Base-by-base conservation (phyloP, 2,888 invertebrate genomes). In the Epicampocera succincta region DNA sequence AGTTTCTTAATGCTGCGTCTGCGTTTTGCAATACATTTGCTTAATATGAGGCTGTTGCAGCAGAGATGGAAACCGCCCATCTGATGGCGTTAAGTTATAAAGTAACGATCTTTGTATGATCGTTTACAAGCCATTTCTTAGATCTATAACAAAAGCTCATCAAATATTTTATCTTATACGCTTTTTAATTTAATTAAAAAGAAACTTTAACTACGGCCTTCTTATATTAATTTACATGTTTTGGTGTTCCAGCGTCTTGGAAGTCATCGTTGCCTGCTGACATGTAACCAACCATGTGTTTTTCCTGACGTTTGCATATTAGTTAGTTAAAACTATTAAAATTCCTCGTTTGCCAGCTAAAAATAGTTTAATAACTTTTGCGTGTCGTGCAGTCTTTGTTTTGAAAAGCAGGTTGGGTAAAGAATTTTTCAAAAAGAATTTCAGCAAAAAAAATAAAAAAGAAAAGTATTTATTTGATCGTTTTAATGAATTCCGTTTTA, bases 331-430 rank as follows among this genome's bases (percentile, higher is more conserved):
- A 72, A 61, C 72, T 52, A n/a, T 65, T 69, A 60, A 40, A 54
- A 42, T 69, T 52, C 42, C 58, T 48, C 38, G 48, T 50, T 58
- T 52, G 2, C 17, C n/a, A 52, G 46, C 73, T 81, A 77, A 81
- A 81, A 81, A 77, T 74, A 74, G 73, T 81, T 77, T 73, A 80
- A 81, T 81, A 77, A 69, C 77, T 52, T 66, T 81, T 73, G 73
- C 77, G 60, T 81, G 80, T 56, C 66, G 56, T 58, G 58, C 15
- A 56, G 56, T 61, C 65, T 60, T 19, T 42, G 38, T n/a, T 73
- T 11, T 58, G 17, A 15, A 52, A 15, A 29, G 6, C n/a, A 19
- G 17, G 13, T 33, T 61, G n/a, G 15, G 15, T 52, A 38, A 69
- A 56, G 58, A 56, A 65, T 66, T 58, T 66, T 75, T 13, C n/a